Evolutionary conservation across 2,888 invertebrate species (phyloP), one percentile per base, ranked within the genome.

Genomic region (Brachynemurus nebulosus): DNA sequence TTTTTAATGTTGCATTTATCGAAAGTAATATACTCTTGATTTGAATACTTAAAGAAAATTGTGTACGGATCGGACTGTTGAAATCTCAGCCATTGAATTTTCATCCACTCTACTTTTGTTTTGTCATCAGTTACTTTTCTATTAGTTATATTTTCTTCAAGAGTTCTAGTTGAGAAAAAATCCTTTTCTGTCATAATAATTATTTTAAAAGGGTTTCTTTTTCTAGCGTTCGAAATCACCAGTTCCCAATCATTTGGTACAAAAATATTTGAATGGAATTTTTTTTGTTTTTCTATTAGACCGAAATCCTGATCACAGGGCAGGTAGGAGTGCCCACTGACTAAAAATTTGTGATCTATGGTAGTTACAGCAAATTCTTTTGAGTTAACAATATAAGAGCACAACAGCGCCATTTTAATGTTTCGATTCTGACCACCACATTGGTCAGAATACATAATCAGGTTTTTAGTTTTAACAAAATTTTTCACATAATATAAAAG

Each of bases 61-160:
- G n/a, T n/a, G n/a, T n/a, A n/a, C n/a, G n/a, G n/a, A n/a, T n/a
- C n/a, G n/a, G n/a, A n/a, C n/a, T n/a, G n/a, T n/a, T n/a, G n/a
- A n/a, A n/a, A n/a, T n/a, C n/a, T n/a, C n/a, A n/a, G n/a, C n/a
- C n/a, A n/a, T n/a, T n/a, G n/a, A n/a, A n/a, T n/a, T n/a, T n/a
- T n/a, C n/a, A n/a, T n/a, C n/a, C n/a, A n/a, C n/a, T 44, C 27
- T 9, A 44, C 40, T 20, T 44, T 40, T 16, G 18, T n/a, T 18
- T 30, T n/a, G 11, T 17, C 18, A 18, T 27, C 27, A 7, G 16
- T 14, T 8, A 40, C 45, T 45, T 50, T 50, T 45, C 45, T 46
- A 35, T 48, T 48, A 9, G 45, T 48, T 38, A 47, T 50, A 9
- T 47, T 45, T 27, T 18, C 38, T 30, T 50, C 45, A n/a, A 50